Conservation (phyloP, 2,113 vertebrate species). For the Anarrhichthys ocellatus region DNA sequence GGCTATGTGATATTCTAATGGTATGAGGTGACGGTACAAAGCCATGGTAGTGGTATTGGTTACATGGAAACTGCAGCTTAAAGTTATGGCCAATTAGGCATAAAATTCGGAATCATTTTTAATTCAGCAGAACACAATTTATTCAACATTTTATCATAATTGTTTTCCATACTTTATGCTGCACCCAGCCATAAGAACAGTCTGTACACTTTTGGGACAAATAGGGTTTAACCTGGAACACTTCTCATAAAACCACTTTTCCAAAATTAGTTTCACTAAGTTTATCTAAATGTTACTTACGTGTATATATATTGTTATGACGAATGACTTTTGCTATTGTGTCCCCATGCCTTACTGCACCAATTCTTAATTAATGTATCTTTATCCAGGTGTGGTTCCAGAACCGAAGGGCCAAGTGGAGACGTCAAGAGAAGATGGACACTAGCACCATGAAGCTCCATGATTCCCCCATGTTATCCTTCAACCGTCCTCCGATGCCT, state of each 20-base stretch:
- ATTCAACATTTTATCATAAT: no score
- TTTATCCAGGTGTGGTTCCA: constrained; percentile 92
- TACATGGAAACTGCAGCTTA: neutral
- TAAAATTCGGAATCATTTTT: neutral
- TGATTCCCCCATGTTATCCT: constrained; percentile 89
- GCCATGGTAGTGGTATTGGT: neutral
- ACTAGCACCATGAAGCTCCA: constrained; percentile 89
- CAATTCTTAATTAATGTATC: neutral
- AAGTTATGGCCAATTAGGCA: neutral
- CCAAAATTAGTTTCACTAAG: neutral
- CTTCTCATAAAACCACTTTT: neutral
- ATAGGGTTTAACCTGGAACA: neutral
- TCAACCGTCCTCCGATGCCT: constrained; percentile 86
- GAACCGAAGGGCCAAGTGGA: constrained; percentile 93
- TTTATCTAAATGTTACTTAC: neutral
- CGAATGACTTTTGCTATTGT: neutral
- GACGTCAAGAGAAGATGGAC: constrained; percentile 94
- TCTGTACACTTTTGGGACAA: neutral
- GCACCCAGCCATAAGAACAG: neutral
- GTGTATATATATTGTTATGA: neutral
- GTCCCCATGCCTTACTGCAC: constrained; percentile 1
- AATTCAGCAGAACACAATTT: neutral
- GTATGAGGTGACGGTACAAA: no score
- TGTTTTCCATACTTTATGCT: no score
- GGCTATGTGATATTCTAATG: neutral